Evolutionary conservation across 2,113 vertebrate species (phyloP).

Genomic region (Seriola aureovittata): DNA sequence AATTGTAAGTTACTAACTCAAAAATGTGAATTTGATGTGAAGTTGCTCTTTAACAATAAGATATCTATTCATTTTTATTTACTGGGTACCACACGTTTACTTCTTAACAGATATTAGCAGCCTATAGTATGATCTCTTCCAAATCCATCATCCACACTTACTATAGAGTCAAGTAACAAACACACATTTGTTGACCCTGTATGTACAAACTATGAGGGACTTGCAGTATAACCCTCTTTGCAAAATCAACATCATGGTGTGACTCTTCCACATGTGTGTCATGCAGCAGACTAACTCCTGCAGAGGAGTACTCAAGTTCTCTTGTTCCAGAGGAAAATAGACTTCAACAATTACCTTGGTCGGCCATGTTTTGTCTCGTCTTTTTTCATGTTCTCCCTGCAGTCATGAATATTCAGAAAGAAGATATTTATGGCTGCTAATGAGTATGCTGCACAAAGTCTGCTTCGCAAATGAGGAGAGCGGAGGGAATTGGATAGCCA

Average conservation of each 20-base stretch:
- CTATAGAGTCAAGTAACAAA: too few relatives aligned
- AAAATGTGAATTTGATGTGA: too few relatives aligned
- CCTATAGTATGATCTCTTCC: too few relatives aligned
- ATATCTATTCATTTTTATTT: too few relatives aligned
- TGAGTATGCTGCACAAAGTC: conserved; percentile 67
- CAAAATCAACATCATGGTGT: background rate
- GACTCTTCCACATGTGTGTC: background rate
- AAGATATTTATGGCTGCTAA: conserved; percentile 63
- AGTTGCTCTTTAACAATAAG: too few relatives aligned
- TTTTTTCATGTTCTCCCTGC: conserved; percentile 45
- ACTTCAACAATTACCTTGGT: background rate
- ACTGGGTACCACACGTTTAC: too few relatives aligned
- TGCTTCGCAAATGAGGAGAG: conserved; percentile 49
- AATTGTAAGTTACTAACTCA: too few relatives aligned
- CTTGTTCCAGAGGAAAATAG: conserved; percentile 4
- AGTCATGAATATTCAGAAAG: conserved; percentile 74
- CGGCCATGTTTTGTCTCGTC: conserved; percentile 29
- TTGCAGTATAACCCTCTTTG: background rate
- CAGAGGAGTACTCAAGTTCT: background rate
- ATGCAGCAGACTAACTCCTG: background rate
- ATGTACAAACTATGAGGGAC: background rate
- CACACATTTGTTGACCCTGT: background rate
- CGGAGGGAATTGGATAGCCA: conserved; percentile 49
- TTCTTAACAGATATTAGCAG: too few relatives aligned
- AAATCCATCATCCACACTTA: too few relatives aligned